Evolutionary conservation across 2,888 invertebrate genomes (phyloP).

Genomic region (Tetragnatha montana): DNA sequence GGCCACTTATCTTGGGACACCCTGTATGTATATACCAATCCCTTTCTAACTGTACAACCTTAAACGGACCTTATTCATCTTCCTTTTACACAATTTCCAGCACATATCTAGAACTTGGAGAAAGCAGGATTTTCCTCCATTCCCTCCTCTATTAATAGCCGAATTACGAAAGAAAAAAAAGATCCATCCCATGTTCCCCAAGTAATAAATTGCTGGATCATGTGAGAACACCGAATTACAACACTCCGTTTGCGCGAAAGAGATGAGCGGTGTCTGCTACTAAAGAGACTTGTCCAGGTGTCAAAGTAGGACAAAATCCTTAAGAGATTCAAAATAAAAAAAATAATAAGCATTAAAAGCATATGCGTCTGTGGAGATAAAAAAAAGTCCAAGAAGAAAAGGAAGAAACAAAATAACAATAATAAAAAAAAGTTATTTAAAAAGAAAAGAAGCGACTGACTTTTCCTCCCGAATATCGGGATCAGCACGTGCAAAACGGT

Average conservation of each 20-base stretch:
- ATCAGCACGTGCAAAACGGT: slow-evolving; percentile 54
- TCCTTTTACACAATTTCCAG: too few relatives aligned
- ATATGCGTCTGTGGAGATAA: slow-evolving; percentile 24
- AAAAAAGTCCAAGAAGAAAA: slow-evolving; percentile 30
- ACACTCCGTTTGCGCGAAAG: background rate
- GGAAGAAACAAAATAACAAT: slow-evolving; percentile 13
- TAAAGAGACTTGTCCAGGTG: slow-evolving; percentile 55
- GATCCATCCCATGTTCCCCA: background rate
- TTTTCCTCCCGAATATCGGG: slow-evolving; percentile 49
- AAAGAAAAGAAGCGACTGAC: slow-evolving; percentile 37
- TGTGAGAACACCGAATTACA: slow-evolving; percentile 18
- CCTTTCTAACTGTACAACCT: too few relatives aligned
- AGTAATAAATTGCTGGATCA: background rate
- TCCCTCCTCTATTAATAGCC: slow-evolving; percentile 54
- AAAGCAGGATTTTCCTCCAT: slow-evolving; percentile 34
- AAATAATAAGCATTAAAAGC: slow-evolving; percentile 6
- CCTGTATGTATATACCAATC: too few relatives aligned
- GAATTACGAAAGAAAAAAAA: slow-evolving; percentile 1
- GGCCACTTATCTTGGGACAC: too few relatives aligned
- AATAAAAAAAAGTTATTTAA: background rate
- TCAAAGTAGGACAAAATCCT: slow-evolving; percentile 65
- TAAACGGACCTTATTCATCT: too few relatives aligned
- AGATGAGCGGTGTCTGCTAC: background rate
- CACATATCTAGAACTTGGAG: background rate
- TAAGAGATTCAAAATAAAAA: slow-evolving; percentile 36